phyloP scores from a whole-genome alignment of 2,797 vertebrate species.

The Microchirus variegatus region DNA sequence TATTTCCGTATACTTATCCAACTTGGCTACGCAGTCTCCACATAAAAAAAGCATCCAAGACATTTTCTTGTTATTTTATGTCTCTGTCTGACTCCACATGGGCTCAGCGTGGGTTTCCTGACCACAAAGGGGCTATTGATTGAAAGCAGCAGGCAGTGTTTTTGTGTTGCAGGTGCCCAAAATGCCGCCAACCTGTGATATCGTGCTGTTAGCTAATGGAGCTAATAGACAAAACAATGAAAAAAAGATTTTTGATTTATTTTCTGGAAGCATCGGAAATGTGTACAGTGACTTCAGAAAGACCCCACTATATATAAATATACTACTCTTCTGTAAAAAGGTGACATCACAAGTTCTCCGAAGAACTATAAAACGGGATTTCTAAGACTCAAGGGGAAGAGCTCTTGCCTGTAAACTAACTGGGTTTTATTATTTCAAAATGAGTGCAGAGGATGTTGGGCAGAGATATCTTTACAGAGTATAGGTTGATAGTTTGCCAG shows the following conservation, averaged over 20 bases:
- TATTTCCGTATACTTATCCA: conserved; percentile 39
- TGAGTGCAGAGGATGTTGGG: too few species aligned
- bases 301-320: too few species aligned
- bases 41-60: conserved; percentile 45
- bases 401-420: neutral
- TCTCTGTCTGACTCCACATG: conserved; percentile 53
- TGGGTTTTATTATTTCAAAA: neutral
- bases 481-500: neutral
- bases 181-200: conserved; percentile 45
- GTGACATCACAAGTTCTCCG: neutral
- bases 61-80: conserved; percentile 47
- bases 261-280: conserved; percentile 6
- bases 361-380: neutral
- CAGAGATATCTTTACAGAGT: neutral
- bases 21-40: conserved; percentile 28
- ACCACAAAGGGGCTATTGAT: conserved; percentile 71
- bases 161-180: conserved; percentile 36
- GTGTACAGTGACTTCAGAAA: neutral
- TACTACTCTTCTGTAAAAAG: neutral
- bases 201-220: conserved; percentile 52
- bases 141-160: conserved; percentile 53
- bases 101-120: conserved; percentile 52
- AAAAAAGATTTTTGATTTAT: conserved; percentile 15
- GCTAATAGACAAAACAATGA: conserved; percentile 26
- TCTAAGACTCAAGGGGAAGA: neutral